Base-by-base conservation (phyloP, 2,797 vertebrate species). In the Luscinia luscinia region DNA sequence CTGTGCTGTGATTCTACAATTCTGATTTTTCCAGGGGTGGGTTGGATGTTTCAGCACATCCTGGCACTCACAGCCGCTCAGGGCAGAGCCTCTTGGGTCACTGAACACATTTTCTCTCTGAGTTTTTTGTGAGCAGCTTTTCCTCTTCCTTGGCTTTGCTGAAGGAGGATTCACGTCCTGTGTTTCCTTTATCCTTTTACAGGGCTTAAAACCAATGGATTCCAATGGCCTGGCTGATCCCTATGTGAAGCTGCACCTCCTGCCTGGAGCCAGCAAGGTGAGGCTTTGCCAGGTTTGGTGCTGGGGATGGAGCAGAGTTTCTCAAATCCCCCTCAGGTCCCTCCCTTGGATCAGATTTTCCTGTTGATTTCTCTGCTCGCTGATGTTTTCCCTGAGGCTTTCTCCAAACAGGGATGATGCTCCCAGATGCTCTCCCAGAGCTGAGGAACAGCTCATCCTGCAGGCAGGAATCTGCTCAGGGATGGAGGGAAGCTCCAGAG, bases 181-280 rank as follows among this genome's bases (percentile, higher is more conserved):
- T 4, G 1, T 24, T 59, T 38, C 19, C 58, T 73, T 68, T 23
- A 4, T 91, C 78, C 5, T 92, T 69, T 84, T 64, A 41, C 87
- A 99, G 99, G 99, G 99, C 54, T 97, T 99, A 51, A 99, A 99
- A 95, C 98, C 99, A 2, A 99, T 99, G 99, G 99, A 99, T 95
- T 99, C 99, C 14, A 99, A 99, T 0, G 99, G 99, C 41, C 97
- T 99, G 36, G 99, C 99, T 0, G 99, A 99, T 96, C 99, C 99
- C 4, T 99, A 99, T 0, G 99, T 99, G n/a, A 99, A 99, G 85
- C 97, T 99, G 80, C 99, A 99, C 93, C 98, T 99, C 87, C 87
- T 99, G 93, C 99, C 99, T 0, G 99, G 99, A 89, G 99, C 99
- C 97, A 99, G 99, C 97, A 99, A 99, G 99, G 99, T 99, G 98